Evolutionary conservation across 2,888 invertebrate genomes (phyloP).

Genomic region (Limnephilus rhombicus): DNA sequence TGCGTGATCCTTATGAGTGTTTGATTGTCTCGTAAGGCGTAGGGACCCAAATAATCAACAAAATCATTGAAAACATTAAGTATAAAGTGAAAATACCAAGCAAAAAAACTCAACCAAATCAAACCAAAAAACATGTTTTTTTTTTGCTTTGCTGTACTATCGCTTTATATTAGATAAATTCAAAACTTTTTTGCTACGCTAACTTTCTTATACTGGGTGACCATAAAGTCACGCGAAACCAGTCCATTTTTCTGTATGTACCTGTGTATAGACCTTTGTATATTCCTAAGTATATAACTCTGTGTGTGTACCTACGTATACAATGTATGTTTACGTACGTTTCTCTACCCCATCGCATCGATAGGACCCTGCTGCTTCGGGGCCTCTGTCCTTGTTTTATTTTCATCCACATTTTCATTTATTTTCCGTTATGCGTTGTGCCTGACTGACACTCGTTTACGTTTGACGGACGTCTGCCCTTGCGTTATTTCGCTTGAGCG

Average conservation of each 20-base stretch:
- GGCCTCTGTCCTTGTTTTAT: not conserved
- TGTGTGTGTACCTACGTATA: no score
- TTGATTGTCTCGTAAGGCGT: not conserved
- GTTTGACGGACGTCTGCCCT: constrained; percentile 10
- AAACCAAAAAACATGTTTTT: not conserved
- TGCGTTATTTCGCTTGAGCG: not conserved
- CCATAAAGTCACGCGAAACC: not conserved
- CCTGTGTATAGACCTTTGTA: no score
- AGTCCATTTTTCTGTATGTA: not conserved
- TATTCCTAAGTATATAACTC: no score
- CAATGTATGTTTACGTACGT: no score
- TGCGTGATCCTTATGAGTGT: not conserved
- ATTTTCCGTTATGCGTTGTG: not conserved
- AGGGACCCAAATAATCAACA: not conserved
- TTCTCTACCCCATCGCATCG: no score
- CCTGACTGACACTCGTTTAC: not conserved
- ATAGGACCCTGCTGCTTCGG: not conserved
- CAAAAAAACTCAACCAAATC: not conserved
- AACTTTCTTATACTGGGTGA: not conserved
- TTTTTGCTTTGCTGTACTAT: not conserved
- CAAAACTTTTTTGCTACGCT: not conserved
- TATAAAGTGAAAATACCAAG: not conserved
- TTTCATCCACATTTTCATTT: not conserved
- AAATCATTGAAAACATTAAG: not conserved
- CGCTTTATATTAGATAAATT: not conserved